phyloP scores from a whole-genome alignment of 2,888 invertebrate genomes.

The Gibbula magus region DNA sequence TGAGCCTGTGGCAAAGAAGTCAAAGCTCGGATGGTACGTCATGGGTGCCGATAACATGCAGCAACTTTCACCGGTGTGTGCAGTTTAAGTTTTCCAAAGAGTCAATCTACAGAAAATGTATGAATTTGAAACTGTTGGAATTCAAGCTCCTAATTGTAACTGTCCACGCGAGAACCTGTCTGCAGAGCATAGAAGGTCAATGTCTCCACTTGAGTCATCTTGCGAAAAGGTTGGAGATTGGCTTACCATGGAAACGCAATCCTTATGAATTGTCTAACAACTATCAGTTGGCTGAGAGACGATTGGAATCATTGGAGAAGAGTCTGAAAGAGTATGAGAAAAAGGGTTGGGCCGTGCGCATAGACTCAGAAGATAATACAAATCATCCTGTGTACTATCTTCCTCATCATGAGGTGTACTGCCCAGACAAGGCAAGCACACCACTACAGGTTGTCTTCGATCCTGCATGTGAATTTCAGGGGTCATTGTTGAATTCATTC shows the following conservation, averaged over 20 bases:
- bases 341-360: background rate
- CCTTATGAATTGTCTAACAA: conserved; percentile 22
- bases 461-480: background rate
- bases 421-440: background rate
- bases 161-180: conserved; percentile 7
- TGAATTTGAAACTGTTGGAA: conserved; percentile 24
- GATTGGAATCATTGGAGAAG: conserved; percentile 7
- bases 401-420: background rate
- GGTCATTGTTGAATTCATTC: too few species aligned
- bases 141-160: conserved; percentile 23
- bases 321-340: conserved; percentile 3
- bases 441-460: background rate
- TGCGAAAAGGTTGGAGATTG: conserved; percentile 1
- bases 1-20: conserved; percentile 25
- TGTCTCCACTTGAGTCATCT: background rate
- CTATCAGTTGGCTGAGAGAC: background rate
- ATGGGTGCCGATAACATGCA: conserved; percentile 28
- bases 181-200: background rate
- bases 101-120: conserved; percentile 26
- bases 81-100: conserved; percentile 15
- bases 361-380: background rate
- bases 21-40: conserved; percentile 30
- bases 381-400: background rate
- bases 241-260: conserved; percentile 23
- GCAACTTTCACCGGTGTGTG: conserved; percentile 12